These are phyloP conservation scores for Idris sp. DNA, from an alignment of 1,140 invertebrate species.

Conservation along the genomic window DNA sequence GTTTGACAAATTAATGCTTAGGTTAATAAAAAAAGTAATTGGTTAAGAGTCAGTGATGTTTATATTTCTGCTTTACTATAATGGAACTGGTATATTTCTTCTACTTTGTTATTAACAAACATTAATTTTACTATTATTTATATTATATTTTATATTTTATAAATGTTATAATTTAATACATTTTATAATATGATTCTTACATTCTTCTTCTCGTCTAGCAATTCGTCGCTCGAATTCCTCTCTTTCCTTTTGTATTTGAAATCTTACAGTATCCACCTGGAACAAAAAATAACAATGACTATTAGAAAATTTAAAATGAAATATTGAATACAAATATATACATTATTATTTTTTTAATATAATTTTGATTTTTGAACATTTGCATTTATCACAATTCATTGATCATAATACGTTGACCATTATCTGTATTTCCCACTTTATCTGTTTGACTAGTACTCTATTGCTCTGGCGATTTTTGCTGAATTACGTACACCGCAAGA, in stretches of 20 bases:
- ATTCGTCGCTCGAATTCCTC: slow-evolving; percentile 68
- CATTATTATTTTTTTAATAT: background rate
- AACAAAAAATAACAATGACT: slow-evolving; percentile 13
- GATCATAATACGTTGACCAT: slow-evolving; percentile 54
- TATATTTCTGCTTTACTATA: too few relatives aligned
- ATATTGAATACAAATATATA: too few relatives aligned
- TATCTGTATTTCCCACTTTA: slow-evolving; percentile 13
- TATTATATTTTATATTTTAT: too few relatives aligned
- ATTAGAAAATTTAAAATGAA: too few relatives aligned
- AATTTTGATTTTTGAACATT: background rate
- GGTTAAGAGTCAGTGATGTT: too few relatives aligned
- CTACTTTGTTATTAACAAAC: too few relatives aligned
- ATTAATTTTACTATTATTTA: too few relatives aligned
- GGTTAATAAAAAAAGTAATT: too few relatives aligned
- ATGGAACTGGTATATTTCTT: too few relatives aligned
- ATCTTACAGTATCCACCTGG: slow-evolving; percentile 18
- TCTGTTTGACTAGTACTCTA: slow-evolving; percentile 15
- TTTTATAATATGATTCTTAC: too few relatives aligned
- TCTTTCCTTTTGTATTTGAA: slow-evolving; percentile 68
- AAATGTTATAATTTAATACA: too few relatives aligned
- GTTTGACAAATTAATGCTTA: background rate
- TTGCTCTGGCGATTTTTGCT: slow-evolving; percentile 22
- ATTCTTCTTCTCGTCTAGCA: slow-evolving; percentile 68
- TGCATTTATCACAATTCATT: slow-evolving; percentile 73
- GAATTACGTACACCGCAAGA: slow-evolving; percentile 40